Evolutionary conservation across 2,113 vertebrate genomes (phyloP), one percentile per base, ranked within the genome.

Genomic region (Istiophorus platypterus): DNA sequence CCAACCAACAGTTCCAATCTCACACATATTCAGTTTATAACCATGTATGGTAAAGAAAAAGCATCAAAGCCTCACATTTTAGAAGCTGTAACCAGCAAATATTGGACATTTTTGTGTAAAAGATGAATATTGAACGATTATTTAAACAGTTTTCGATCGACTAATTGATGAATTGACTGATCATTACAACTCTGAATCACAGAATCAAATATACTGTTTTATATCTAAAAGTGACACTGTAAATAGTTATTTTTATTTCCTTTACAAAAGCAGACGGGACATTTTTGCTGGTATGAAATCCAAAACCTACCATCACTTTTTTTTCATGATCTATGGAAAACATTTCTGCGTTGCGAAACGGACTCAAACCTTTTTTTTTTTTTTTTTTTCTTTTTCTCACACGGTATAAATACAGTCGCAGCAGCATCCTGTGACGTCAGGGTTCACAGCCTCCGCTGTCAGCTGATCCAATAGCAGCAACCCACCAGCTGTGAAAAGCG

Each of bases 401-500:
- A 63, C 5, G 10, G n/a, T 47, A 61, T 59, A 64, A 52, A 81
- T 72, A 76, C 68, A 71, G 79, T 69, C 74, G 71, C 65, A 75
- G 76, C 67, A 47, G 13, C 73, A 72, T 82, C 47, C 56, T 17
- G 56, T 85, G 74, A 82, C 82, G 22, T 29, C 34, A 74, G 42
- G 64, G 34, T 76, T 76, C 22, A 37, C 12, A 7, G 63, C 34
- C 49, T 64, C 41, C 22, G 4, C 56, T 34, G 39, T 59, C 61
- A 70, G 67, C 69, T 2, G 64, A 80, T 89, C 78, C 72, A 78
- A 58, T 78, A 64, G 68, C 80, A 63, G 76, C 79, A 67, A 72
- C 72, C 72, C 75, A 64, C 59, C 82, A 84, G 85, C 88, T 89
- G 90, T 91, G 89, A 91, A 89, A 91, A 77, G 88, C 62, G 74